These are phyloP conservation scores for Pachycephus smyrnensis DNA, from an alignment of 2,888 invertebrate species.

Conservation along the genomic window DNA sequence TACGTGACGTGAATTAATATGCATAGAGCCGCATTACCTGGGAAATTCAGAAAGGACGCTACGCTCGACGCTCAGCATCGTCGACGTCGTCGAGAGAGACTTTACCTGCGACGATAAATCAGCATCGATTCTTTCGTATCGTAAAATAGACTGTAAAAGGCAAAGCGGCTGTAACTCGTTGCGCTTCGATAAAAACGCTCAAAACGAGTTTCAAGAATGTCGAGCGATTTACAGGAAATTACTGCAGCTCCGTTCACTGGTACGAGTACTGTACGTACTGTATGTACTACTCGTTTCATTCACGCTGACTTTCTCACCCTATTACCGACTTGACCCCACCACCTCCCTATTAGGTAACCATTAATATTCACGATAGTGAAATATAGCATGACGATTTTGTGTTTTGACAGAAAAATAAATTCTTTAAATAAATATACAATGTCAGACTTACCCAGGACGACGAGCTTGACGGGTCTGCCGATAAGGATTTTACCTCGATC, in stretches of 20 bases:
- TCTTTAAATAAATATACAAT: background rate
- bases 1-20: slow-evolving; percentile 57
- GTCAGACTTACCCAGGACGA: slow-evolving; percentile 74
- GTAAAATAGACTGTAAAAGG: background rate
- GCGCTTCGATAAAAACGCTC: background rate
- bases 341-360: background rate
- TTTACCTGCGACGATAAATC: background rate
- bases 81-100: slow-evolving; percentile 8
- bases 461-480: slow-evolving; percentile 75
- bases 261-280: too few species aligned
- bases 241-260: background rate
- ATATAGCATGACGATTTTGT: background rate
- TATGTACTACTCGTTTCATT: background rate
- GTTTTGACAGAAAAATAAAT: background rate
- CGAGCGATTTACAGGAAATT: background rate
- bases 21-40: slow-evolving; percentile 54
- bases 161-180: background rate
- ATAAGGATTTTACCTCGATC: slow-evolving; percentile 74
- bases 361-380: background rate
- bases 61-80: slow-evolving; percentile 24
- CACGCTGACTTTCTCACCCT: background rate
- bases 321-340: background rate
- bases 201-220: background rate
- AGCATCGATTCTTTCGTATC: background rate
- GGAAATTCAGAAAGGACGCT: slow-evolving; percentile 32